These are phyloP conservation scores for Clarias batrachus DNA, from an alignment of 2,113 vertebrate genomes.

Conservation along the genomic window DNA sequence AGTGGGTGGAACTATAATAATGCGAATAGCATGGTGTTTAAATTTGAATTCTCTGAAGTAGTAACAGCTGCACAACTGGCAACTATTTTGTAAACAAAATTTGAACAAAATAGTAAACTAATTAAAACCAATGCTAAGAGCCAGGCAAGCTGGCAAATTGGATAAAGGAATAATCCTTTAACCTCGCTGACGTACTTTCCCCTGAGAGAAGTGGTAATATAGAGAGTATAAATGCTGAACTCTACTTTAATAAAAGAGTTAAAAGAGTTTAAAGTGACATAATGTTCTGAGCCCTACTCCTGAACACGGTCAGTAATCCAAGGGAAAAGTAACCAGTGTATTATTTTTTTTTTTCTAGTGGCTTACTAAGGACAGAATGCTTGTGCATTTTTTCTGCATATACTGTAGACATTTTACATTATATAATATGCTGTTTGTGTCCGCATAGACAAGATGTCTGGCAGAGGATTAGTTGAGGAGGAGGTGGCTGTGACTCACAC, in stretches of 20 bases:
- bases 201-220: slow-evolving; percentile 26
- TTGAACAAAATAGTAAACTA: background rate
- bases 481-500: slow-evolving; percentile 80
- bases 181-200: slow-evolving; percentile 65
- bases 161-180: slow-evolving; percentile 74
- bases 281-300: background rate
- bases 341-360: background rate
- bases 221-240: background rate
- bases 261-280: background rate
- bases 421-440: slow-evolving; percentile 20
- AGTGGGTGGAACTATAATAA: background rate
- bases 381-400: background rate
- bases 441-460: slow-evolving; percentile 64
- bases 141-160: slow-evolving; percentile 58
- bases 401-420: background rate
- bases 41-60: background rate
- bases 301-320: background rate
- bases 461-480: slow-evolving; percentile 76
- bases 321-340: background rate
- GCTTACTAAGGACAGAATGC: background rate
- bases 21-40: background rate
- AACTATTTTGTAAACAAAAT: background rate
- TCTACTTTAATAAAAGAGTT: background rate
- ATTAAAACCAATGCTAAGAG: background rate
- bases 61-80: background rate